A percentile compares a stretch with the other conserved stretches of the same genome.
phyloP scores from a whole-genome alignment of 2,888 invertebrate genomes.

The Thelaira solivaga region DNA sequence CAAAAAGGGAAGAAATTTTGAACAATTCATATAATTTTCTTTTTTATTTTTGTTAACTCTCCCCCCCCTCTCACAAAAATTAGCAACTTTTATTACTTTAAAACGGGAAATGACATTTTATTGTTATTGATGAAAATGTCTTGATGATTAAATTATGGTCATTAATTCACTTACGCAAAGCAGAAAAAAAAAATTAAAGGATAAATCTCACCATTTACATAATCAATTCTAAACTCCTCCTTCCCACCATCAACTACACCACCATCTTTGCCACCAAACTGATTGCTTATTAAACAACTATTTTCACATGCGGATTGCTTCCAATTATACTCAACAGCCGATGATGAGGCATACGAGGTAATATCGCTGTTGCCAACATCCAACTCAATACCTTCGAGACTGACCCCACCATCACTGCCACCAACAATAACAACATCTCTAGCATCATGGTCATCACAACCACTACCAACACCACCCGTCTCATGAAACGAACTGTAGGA shows the following conservation, averaged over 20 bases:
- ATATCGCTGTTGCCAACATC: background rate
- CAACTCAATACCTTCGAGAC: background rate
- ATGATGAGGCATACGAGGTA: slow-evolving; percentile 24
- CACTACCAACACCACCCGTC: background rate
- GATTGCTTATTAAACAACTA: slow-evolving; percentile 23
- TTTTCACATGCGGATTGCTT: slow-evolving; percentile 32
- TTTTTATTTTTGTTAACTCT: too few relatives aligned
- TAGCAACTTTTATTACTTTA: background rate
- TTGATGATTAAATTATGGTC: background rate
- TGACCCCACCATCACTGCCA: background rate
- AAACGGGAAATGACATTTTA: background rate
- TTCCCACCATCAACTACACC: slow-evolving; percentile 23
- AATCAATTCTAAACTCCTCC: slow-evolving; percentile 27
- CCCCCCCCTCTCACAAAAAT: background rate
- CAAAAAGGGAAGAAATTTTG: background rate
- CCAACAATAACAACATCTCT: background rate
- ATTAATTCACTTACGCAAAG: background rate
- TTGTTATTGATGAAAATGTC: background rate
- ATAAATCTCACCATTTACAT: slow-evolving; percentile 55
- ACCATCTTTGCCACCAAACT: background rate
- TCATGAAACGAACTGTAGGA: slow-evolving; percentile 17
- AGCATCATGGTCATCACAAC: background rate
- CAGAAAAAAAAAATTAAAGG: background rate
- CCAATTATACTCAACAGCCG: slow-evolving; percentile 41
- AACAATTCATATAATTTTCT: too few relatives aligned